Conservation (phyloP, 2,797 vertebrate species). For the Xerus rutilus region DNA sequence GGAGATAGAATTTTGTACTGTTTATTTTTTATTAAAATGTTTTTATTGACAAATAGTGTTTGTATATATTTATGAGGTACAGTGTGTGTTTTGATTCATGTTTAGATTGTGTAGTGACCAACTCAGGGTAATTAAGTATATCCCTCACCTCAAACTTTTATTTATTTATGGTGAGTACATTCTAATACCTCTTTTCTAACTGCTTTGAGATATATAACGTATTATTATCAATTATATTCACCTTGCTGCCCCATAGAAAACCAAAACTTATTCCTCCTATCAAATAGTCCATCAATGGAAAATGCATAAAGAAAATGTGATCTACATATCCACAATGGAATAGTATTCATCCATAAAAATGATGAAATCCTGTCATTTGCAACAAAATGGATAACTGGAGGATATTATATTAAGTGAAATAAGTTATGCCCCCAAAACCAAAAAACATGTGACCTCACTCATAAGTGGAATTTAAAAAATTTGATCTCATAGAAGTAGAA, state of each 20-base stretch:
- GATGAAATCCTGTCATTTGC: not conserved
- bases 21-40: conserved; percentile 24
- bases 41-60: not conserved
- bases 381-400: not conserved
- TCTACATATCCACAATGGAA: not conserved
- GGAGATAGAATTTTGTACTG: conserved; percentile 67
- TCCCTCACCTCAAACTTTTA: not conserved
- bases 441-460: not conserved
- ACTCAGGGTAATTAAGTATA: not conserved
- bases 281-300: not conserved
- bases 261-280: not conserved
- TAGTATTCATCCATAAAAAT: not conserved
- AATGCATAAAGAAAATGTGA: not conserved
- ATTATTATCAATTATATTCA: not conserved
- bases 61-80: not conserved
- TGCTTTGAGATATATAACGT: not conserved
- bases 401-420: not conserved
- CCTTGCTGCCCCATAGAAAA: not conserved
- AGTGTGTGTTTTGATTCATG: not conserved
- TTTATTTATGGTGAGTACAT: not conserved
- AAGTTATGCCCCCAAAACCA: not conserved
- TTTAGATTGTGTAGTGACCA: not conserved
- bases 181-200: not conserved
- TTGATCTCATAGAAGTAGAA: not conserved
- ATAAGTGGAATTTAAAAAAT: not conserved